phyloP scores from a whole-genome alignment of 1,140 invertebrate species.

The Pseudomyrmex sp. region DNA sequence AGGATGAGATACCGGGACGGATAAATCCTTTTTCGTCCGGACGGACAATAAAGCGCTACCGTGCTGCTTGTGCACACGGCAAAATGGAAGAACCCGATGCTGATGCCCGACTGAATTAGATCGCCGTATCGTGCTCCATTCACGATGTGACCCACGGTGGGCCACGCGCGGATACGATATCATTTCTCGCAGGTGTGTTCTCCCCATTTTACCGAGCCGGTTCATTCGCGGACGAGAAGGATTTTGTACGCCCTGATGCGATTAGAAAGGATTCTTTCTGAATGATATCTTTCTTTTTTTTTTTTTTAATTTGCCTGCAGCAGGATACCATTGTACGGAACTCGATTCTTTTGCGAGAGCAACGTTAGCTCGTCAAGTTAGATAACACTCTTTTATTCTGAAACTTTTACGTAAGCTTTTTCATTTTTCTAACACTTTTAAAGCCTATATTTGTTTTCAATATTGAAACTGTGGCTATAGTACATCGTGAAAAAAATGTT shows the following conservation, averaged over 20 bases:
- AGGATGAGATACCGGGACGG: constrained; percentile 63
- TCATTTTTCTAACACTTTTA: too few relatives aligned
- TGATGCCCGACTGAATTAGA: constrained; percentile 66
- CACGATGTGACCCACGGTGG: constrained; percentile 54
- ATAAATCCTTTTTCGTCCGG: constrained; percentile 76
- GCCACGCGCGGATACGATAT: constrained; percentile 74
- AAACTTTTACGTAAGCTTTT: background rate
- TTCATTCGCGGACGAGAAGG: constrained; percentile 56
- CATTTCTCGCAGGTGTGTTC: constrained; percentile 64
- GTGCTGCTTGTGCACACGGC: constrained; percentile 39
- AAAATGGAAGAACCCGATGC: constrained; percentile 59
- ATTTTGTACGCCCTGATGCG: constrained; percentile 56
- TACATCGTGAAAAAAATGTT: background rate
- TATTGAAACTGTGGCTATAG: background rate
- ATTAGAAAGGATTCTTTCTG: constrained; percentile 46
- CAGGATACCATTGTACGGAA: constrained; percentile 27
- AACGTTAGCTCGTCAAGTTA: background rate
- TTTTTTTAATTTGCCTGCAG: constrained; percentile 35
- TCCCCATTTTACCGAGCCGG: constrained; percentile 10
- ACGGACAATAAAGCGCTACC: constrained; percentile 70
- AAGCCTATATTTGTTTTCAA: background rate
- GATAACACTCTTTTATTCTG: background rate
- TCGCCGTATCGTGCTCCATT: constrained; percentile 63
- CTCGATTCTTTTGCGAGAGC: constrained; percentile 24
- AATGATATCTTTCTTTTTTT: constrained; percentile 17